Percentiles rank a stretch among this genome's conserved stretches.
These are phyloP conservation scores for Chaetorhynchus papuensis DNA, from an alignment of 2,113 vertebrate genomes.

Conservation along the genomic window DNA sequence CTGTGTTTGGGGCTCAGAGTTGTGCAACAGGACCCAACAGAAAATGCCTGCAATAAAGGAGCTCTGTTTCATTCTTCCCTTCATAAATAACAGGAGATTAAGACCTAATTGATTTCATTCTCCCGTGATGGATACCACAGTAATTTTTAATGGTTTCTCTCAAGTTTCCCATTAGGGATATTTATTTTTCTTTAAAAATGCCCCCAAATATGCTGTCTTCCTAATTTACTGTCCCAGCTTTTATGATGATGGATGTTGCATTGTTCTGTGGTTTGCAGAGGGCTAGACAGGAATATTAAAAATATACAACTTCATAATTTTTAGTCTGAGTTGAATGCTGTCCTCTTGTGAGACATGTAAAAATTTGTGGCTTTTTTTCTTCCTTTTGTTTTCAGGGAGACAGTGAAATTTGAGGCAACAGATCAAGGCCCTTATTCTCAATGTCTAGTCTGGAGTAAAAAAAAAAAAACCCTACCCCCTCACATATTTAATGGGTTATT, in stretches of 20 bases:
- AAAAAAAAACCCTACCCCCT: background rate
- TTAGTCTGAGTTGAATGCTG: conserved; percentile 10
- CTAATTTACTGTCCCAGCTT: background rate
- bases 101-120: conserved; percentile 13
- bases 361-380: background rate
- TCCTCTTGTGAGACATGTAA: conserved; percentile 1
- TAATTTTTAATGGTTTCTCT: background rate
- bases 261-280: conserved; percentile 44
- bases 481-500: background rate
- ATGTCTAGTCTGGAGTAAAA: background rate
- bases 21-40: background rate
- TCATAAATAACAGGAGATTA: background rate
- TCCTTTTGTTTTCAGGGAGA: conserved; percentile 45
- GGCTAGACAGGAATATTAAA: conserved; percentile 48
- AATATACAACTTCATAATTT: conserved; percentile 46
- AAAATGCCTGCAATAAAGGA: background rate
- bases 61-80: background rate
- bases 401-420: background rate
- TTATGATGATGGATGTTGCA: conserved; percentile 43
- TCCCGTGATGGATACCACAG: background rate
- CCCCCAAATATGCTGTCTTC: background rate
- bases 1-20: background rate
- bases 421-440: conserved; percentile 4
- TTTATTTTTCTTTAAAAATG: conserved; percentile 14
- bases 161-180: background rate